Conservation (phyloP, 2,888 invertebrate genomes). For the Danaus chrysippus region DNA sequence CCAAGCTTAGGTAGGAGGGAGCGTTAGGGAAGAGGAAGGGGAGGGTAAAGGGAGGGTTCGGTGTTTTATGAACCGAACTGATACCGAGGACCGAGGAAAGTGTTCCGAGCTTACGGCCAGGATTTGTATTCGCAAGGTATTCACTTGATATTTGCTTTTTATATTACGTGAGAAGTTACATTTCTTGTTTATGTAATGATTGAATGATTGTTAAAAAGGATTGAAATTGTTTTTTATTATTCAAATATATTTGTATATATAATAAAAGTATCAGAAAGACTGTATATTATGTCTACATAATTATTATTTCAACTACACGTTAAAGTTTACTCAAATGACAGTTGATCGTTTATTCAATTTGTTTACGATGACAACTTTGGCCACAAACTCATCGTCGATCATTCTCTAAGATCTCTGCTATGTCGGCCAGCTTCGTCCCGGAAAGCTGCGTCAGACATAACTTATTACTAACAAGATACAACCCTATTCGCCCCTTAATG, state of each 20-base stretch:
- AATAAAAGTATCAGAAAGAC: neutral
- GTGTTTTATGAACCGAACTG: slow-evolving; percentile 76
- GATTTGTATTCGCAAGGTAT: slow-evolving; percentile 68
- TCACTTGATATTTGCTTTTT: slow-evolving; percentile 59
- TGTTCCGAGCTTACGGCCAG: slow-evolving; percentile 69
- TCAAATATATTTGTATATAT: neutral
- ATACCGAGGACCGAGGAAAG: slow-evolving; percentile 70
- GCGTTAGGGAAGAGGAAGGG: slow-evolving; percentile 54
- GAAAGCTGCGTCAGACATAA: slow-evolving; percentile 71
- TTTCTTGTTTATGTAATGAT: slow-evolving; percentile 17
- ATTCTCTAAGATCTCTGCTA: slow-evolving; percentile 57
- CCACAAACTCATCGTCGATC: slow-evolving; percentile 73
- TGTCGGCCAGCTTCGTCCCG: slow-evolving; percentile 59
- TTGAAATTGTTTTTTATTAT: slow-evolving; percentile 14
- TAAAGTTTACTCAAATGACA: neutral
- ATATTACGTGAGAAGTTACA: slow-evolving; percentile 40
- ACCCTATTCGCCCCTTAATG: slow-evolving; percentile 77
- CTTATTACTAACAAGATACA: slow-evolving; percentile 77
- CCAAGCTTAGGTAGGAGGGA: slow-evolving; percentile 58
- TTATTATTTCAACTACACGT: neutral
- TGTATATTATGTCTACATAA: neutral
- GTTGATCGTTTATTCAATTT: slow-evolving; percentile 18
- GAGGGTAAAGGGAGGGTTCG: slow-evolving; percentile 36
- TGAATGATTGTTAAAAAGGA: slow-evolving; percentile 12
- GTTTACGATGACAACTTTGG: slow-evolving; percentile 32